Evolutionary conservation across 1,140 invertebrate genomes (phyloP), one percentile per base, ranked within the genome.

Genomic region (Hypothenemus hampei): DNA sequence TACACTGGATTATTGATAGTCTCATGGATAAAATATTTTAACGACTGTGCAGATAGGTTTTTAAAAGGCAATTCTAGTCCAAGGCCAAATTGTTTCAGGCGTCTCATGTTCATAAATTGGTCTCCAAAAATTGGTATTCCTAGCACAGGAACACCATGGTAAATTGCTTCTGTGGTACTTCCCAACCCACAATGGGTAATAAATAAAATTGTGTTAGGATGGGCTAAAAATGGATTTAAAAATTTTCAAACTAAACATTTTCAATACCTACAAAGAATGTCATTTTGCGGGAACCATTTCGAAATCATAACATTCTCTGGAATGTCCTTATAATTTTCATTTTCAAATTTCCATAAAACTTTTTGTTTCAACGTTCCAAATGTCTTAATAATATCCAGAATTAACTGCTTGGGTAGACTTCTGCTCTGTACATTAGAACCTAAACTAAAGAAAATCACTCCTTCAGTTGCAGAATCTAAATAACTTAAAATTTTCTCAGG

Each of bases 211-310:
- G 58, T 46, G 44, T 67, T 65, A 18, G 58, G 57, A 59, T 67
- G 65, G 23, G 58, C 65, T 65, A 46, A 54, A 62, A 18, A 24
- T 31, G 8, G 16, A 1, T 22, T 22, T 21, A 4, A 21, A 21
- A n/a, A 16, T 16, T 20, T 4, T 31, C 13, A 33, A n/a, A n/a
- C n/a, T n/a, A n/a, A n/a, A n/a, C n/a, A n/a, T n/a, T n/a, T n/a
- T n/a, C n/a, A n/a, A n/a, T n/a, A n/a, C n/a, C n/a, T n/a, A n/a
- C n/a, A n/a, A n/a, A 84, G 67, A 49, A 84, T 62, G 62, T 81
- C 77, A 57, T 80, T 78, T 60, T 84, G 82, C 11, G 82, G 80
- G 39, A 82, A 71, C 82, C 82, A 79, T 21, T 65, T 65, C 3
- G 67, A 59, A 6, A 74, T 56, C 19, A 72, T 70, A 1, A 81